These are phyloP conservation scores for Ageneiosus marmoratus DNA, from an alignment of 2,113 vertebrate genomes.

Conservation along the genomic window DNA sequence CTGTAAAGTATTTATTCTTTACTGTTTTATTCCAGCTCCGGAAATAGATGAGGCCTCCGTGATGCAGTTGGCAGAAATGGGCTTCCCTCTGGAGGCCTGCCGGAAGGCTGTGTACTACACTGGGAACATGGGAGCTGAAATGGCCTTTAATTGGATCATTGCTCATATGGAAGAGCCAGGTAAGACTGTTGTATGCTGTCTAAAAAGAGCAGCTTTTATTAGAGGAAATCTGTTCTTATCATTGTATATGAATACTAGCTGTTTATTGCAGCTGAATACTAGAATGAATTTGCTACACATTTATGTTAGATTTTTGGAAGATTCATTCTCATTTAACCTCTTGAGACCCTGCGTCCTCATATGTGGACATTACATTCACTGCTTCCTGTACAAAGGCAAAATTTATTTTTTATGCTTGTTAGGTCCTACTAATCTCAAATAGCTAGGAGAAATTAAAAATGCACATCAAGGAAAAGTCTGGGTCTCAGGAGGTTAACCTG, in stretches of 20 bases:
- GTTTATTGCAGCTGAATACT: background rate
- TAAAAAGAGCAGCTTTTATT: constrained; percentile 22
- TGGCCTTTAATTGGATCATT: constrained; percentile 99
- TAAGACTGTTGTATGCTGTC: constrained; percentile 62
- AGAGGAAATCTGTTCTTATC: background rate
- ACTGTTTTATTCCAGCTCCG: constrained; percentile 74
- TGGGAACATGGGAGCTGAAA: constrained; percentile 93
- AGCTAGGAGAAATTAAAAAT: too few relatives aligned
- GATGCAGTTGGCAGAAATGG: constrained; percentile 99
- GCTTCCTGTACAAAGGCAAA: too few relatives aligned
- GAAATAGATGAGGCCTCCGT: constrained; percentile 93
- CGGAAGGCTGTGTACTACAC: constrained; percentile 98
- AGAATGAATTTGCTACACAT: constrained; percentile 8
- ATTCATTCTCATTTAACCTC: background rate
- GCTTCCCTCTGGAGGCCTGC: constrained; percentile 94
- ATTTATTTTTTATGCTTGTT: too few relatives aligned
- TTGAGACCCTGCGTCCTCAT: too few relatives aligned
- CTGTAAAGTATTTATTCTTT: constrained; percentile 12
- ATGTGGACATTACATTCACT: too few relatives aligned
- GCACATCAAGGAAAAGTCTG: too few relatives aligned
- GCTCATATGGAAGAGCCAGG: constrained; percentile 99
- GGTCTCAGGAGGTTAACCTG: too few relatives aligned
- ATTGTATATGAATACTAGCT: background rate
- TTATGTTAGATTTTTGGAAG: constrained; percentile 4
- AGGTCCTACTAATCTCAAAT: too few relatives aligned